A percentile compares a stretch with the other conserved stretches of the same genome.
Conservation (phyloP, 2,113 vertebrate genomes). For the Serilophus lunatus region DNA sequence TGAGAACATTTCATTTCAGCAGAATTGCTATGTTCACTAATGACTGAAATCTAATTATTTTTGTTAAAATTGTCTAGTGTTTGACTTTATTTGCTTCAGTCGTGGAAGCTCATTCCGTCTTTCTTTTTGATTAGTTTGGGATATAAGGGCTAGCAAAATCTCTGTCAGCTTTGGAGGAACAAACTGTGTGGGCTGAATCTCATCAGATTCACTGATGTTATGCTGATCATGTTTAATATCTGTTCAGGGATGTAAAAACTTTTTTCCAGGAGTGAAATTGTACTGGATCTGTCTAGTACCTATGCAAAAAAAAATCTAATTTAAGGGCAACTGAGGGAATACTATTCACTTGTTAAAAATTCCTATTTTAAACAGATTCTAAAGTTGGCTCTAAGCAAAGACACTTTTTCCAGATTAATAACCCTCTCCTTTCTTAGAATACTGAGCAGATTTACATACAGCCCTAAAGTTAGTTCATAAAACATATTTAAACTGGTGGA, state of each 20-base stretch:
- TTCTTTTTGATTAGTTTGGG: slow-evolving; percentile 25
- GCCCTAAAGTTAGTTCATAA: slow-evolving; percentile 37
- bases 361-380: slow-evolving; percentile 24
- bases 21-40: background rate
- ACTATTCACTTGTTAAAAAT: slow-evolving; percentile 38
- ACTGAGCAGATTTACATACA: slow-evolving; percentile 20
- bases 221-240: slow-evolving; percentile 51
- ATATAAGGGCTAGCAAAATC: slow-evolving; percentile 13
- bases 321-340: slow-evolving; percentile 33
- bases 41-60: slow-evolving; percentile 22
- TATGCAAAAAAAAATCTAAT: slow-evolving; percentile 17
- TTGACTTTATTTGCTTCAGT: slow-evolving; percentile 11
- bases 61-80: background rate
- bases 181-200: slow-evolving; percentile 43
- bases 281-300: background rate
- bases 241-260: slow-evolving; percentile 40
- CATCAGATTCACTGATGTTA: slow-evolving; percentile 30
- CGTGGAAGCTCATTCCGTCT: background rate
- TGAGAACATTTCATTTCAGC: background rate
- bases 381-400: slow-evolving; percentile 1
- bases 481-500: background rate
- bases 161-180: slow-evolving; percentile 5
- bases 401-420: slow-evolving; percentile 41
- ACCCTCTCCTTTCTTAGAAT: slow-evolving; percentile 10
- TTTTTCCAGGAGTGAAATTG: slow-evolving; percentile 20